A percentile compares a stretch with the other conserved stretches of the same genome.
Evolutionary conservation across 1,140 invertebrate species (phyloP).

Genomic region (Saccostrea glomerata): DNA sequence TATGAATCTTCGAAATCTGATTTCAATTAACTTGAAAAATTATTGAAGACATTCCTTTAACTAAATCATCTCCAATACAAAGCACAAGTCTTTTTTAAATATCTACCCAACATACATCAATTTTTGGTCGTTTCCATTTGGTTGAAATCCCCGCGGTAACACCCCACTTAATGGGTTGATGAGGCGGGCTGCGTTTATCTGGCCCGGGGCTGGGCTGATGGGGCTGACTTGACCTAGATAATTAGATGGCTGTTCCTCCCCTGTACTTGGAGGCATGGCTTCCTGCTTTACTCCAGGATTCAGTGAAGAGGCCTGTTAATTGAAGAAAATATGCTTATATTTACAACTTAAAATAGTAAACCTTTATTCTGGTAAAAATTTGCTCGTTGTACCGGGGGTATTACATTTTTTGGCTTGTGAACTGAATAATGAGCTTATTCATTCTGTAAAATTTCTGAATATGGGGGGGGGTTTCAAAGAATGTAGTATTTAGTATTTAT

Average conservation of each 20-base stretch:
- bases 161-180: background rate
- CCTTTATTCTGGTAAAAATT: background rate
- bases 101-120: background rate
- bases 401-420: too few relatives aligned
- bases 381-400: too few relatives aligned
- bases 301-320: background rate
- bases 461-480: too few relatives aligned
- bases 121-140: slow-evolving; percentile 35
- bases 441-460: too few relatives aligned
- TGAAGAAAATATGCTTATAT: background rate
- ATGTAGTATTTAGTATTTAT: too few relatives aligned
- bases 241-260: slow-evolving; percentile 65
- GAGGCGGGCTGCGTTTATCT: background rate
- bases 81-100: background rate
- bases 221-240: slow-evolving; percentile 70
- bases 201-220: slow-evolving; percentile 63
- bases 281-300: slow-evolving; percentile 74
- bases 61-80: background rate
- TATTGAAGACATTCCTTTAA: too few relatives aligned
- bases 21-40: too few relatives aligned
- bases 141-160: background rate
- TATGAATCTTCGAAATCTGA: too few relatives aligned
- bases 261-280: slow-evolving; percentile 68
- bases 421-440: too few relatives aligned
- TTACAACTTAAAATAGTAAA: background rate